A percentile compares a stretch with the other conserved stretches of the same genome.
These are phyloP conservation scores for Trigoniulus corallinus DNA, from an alignment of 1,140 invertebrate species.

Conservation along the genomic window DNA sequence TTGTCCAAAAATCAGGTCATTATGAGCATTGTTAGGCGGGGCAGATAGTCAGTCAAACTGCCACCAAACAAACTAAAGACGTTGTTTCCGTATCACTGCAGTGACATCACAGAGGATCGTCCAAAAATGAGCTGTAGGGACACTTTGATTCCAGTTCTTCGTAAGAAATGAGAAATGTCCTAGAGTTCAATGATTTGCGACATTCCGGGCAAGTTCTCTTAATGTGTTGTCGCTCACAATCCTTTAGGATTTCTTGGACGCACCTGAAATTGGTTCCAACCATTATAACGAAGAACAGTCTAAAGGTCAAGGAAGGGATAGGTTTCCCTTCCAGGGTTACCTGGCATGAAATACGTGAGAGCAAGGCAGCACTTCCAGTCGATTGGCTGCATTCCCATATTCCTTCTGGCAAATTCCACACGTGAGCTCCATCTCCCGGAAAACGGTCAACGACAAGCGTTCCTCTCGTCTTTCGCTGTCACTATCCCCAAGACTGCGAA, in stretches of 20 bases:
- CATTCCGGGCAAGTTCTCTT: conserved; percentile 42
- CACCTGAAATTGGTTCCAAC: conserved; percentile 30
- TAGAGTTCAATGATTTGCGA: conserved; percentile 41
- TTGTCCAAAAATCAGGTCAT: too few relatives aligned
- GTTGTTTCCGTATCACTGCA: too few relatives aligned
- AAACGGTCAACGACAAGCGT: conserved; percentile 44
- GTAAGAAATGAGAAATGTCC: conserved; percentile 28
- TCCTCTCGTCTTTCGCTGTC: conserved; percentile 55
- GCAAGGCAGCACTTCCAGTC: conserved; percentile 59
- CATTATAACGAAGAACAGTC: neutral
- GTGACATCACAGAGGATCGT: neutral
- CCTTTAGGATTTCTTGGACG: conserved; percentile 46
- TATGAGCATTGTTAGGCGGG: too few relatives aligned
- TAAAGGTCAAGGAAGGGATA: neutral
- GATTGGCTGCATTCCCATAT: conserved; percentile 48
- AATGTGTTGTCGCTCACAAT: conserved; percentile 38
- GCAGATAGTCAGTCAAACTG: too few relatives aligned
- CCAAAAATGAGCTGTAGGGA: neutral
- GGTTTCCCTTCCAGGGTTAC: conserved; percentile 24
- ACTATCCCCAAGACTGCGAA: conserved; percentile 57
- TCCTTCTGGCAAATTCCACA: conserved; percentile 57
- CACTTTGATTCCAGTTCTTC: conserved; percentile 10
- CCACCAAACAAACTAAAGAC: too few relatives aligned
- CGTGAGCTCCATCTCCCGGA: conserved; percentile 51
- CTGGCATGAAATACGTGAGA: conserved; percentile 67